phyloP scores from a whole-genome alignment of 92 coral and sea anemone species.

The Diadumene lineata region DNA sequence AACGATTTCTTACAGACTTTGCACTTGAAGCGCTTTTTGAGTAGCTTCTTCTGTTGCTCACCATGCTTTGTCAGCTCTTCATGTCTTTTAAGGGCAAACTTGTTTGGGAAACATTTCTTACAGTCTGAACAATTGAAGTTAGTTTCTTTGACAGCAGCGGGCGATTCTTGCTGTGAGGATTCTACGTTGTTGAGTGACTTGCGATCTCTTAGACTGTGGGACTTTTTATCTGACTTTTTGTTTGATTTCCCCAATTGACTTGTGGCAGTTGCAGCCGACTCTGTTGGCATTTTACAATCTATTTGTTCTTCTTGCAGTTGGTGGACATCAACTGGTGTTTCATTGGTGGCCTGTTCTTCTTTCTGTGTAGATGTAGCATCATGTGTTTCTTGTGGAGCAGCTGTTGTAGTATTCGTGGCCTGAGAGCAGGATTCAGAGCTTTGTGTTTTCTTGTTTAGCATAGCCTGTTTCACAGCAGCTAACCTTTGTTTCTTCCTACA shows the following conservation, averaged over 20 bases:
- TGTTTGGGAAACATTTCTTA: neutral
- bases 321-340: no score
- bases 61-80: neutral
- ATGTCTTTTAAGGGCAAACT: neutral
- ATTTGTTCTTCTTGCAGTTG: no score
- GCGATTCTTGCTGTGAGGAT: neutral
- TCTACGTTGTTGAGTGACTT: neutral
- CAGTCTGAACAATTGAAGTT: neutral
- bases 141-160: neutral
- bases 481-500: no score
- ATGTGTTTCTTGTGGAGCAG: no score
- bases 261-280: neutral
- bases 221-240: neutral
- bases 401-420: no score
- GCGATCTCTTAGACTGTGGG: neutral
- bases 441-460: no score
- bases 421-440: no score
- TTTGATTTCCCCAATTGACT: neutral
- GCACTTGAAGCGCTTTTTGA: neutral
- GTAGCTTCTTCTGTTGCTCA: neutral
- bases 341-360: no score
- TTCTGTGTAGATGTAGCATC: no score
- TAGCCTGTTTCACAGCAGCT: no score
- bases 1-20: conserved; percentile 9
- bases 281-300: neutral